Base-by-base conservation (phyloP, 1,140 invertebrate genomes). In the Dufourea novaeangliae region DNA sequence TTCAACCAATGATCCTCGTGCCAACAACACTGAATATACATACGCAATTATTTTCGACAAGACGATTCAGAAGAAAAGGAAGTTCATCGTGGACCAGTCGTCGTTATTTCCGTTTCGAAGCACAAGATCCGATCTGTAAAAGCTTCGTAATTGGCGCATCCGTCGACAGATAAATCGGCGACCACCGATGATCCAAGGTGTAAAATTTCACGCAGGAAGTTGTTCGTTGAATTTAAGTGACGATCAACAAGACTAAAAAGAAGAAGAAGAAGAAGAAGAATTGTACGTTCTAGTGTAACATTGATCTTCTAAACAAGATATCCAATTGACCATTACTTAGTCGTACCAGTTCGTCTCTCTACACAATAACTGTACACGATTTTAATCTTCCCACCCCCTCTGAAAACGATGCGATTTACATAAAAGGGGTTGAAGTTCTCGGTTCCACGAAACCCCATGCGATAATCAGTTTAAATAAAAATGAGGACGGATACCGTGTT, bases 401-500 rank as follows among this genome's bases (percentile, higher is more conserved):
- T 10, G 10, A 6, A 5, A 39, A 39, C 10, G 7, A 0, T 11
- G 25, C 14, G 3, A 1, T 27, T 57, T 57, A 17, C 17, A 10
- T 17, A 37, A 25, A 32, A n/a, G 1, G 2, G 1, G 5, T n/a
- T n/a, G n/a, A n/a, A 32, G 11, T 0, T 32, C 2, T 17, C 6
- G 10, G 25, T 25, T 14, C 6, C 10, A 10, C 10, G 27, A 57
- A 57, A 44, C 68, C 34, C 37, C 44, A 44, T 32, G 29, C 3
- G 25, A 54, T 32, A 22, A 70, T 59, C 54, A 56, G 20, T 56
- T 56, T n/a, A n/a, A 37, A 69, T 69, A 39, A 56, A 52, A 37
- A n/a, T n/a, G 44, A 50, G 8, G 14, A 10, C 29, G n/a, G n/a
- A 34, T 32, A 34, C 27, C 12, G 57, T n/a, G 20, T 32, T 3